Base-by-base conservation (phyloP, 1,140 invertebrate genomes). In the Diabrotica virgifera region DNA sequence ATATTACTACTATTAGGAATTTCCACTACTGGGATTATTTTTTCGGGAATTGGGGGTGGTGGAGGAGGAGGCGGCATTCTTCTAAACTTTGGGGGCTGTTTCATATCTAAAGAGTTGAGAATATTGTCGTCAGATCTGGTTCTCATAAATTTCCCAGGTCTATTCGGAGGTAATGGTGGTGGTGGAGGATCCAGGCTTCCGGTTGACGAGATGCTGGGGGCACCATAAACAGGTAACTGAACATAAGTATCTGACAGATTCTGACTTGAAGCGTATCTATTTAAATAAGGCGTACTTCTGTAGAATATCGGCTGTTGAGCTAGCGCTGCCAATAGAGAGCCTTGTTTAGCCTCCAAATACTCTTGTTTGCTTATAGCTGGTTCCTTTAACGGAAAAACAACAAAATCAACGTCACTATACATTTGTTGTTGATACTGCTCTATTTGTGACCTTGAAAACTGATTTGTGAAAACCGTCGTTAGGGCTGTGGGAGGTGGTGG, bases 401-500 rank as follows among this genome's bases (percentile, higher is more conserved):
- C 92, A 73, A 93, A 95, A 76, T 95, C 92, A 5, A 92, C 91
- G 71, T 94, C 92, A 46, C 92, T 94, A 69, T 92, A 93, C 12
- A 94, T 83, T 72, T 94, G 92, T 71, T 92, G 91, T 72, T 93
- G 89, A 71, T 92, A 94, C 66, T 91, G 88, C 69, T 92, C 89
- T 59, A 93, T 88, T 67, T 92, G 91, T 36, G 89, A 89, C 12
- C 88, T 82, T 0, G 90, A 89, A 10, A 92, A 80, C 65, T 90
- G 87, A 63, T 85, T 86, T 5, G 87, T 86, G 71, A 82, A 83
- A 84, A 14, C 89, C 80, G 85, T 84, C 0, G 84, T 84, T 4
- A 85, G 79, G 2, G 85, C 82, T 2, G 85, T 82, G 8, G 83
- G 83, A 5, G 84, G 85, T 9, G 79, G 80, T 46, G 77, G 76